phyloP scores from a whole-genome alignment of 2,888 invertebrate genomes.

The Oscheius myriophilus region DNA sequence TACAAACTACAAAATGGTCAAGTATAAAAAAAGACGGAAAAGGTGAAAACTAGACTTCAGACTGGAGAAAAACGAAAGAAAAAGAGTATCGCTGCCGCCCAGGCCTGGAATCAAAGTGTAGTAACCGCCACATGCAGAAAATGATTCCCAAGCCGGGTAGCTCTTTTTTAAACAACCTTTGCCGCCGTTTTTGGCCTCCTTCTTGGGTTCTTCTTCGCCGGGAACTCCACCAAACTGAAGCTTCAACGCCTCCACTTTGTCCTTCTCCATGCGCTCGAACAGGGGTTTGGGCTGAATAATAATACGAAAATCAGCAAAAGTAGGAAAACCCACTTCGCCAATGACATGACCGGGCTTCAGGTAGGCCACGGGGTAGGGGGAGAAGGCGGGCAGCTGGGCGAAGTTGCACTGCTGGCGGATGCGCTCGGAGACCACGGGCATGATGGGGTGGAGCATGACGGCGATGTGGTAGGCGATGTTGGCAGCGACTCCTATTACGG shows the following conservation, averaged over 20 bases:
- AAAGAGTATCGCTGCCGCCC: slow-evolving; percentile 15
- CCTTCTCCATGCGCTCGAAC: slow-evolving; percentile 85
- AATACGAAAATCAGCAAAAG: too few species aligned
- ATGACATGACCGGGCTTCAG: slow-evolving; percentile 85
- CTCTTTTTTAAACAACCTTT: neutral
- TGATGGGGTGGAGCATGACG: slow-evolving; percentile 86
- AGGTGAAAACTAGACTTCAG: slow-evolving; percentile 4
- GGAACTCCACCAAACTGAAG: slow-evolving; percentile 66
- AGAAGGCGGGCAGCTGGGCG: slow-evolving; percentile 65
- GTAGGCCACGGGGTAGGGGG: slow-evolving; percentile 73
- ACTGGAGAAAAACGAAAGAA: neutral
- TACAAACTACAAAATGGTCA: too few species aligned
- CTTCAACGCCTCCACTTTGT: slow-evolving; percentile 81
- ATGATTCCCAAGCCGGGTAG: slow-evolving; percentile 11
- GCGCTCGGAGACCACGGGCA: slow-evolving; percentile 78
- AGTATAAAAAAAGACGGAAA: neutral
- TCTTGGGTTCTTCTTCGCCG: neutral
- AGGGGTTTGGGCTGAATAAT: slow-evolving; percentile 84
- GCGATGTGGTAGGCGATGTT: slow-evolving; percentile 85
- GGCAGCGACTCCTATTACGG: slow-evolving; percentile 85
- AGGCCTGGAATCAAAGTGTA: slow-evolving; percentile 31
- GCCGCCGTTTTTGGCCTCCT: slow-evolving; percentile 3
- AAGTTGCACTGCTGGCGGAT: slow-evolving; percentile 64
- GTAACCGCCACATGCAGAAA: slow-evolving; percentile 4
- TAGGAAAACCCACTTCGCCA: slow-evolving; percentile 76